Conservation (phyloP, 1,140 invertebrate species). For the Aporrectodea caliginosa region DNA sequence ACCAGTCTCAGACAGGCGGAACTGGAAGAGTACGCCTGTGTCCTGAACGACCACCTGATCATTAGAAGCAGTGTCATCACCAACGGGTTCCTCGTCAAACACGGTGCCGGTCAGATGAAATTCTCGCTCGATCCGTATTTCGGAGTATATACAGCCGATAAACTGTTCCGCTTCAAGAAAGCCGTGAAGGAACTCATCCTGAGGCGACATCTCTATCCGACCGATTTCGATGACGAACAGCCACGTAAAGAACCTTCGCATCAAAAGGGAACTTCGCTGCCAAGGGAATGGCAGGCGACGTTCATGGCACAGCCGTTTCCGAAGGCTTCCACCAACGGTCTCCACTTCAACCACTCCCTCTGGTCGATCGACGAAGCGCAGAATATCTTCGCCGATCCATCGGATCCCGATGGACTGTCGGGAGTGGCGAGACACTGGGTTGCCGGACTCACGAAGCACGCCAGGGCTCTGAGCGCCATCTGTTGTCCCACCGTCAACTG, state of each 20-base stretch:
- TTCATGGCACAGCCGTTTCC: constrained; percentile 36
- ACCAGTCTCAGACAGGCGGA: constrained; percentile 15
- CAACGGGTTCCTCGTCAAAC: too few relatives aligned
- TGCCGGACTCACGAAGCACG: constrained; percentile 33
- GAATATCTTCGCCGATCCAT: constrained; percentile 31
- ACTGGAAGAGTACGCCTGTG: constrained; percentile 12
- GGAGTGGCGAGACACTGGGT: constrained; percentile 30
- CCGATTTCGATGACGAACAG: too few relatives aligned
- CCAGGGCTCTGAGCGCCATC: constrained; percentile 25
- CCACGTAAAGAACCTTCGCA: too few relatives aligned
- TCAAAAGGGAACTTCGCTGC: neutral
- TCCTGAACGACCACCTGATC: too few relatives aligned
- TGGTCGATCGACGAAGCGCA: neutral
- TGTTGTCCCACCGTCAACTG: constrained; percentile 34
- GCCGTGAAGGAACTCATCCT: constrained; percentile 25
- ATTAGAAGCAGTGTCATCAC: too few relatives aligned
- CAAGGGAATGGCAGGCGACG: constrained; percentile 25
- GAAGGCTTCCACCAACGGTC: constrained; percentile 20
- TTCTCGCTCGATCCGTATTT: neutral
- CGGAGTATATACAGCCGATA: constrained; percentile 24
- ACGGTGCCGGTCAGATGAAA: constrained; percentile 28
- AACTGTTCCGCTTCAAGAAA: constrained; percentile 18
- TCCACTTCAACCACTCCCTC: constrained; percentile 36
- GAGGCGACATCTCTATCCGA: too few relatives aligned
- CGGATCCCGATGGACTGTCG: constrained; percentile 31